Conservation (phyloP, 2,113 vertebrate genomes). For the Ginglymostoma cirratum region DNA sequence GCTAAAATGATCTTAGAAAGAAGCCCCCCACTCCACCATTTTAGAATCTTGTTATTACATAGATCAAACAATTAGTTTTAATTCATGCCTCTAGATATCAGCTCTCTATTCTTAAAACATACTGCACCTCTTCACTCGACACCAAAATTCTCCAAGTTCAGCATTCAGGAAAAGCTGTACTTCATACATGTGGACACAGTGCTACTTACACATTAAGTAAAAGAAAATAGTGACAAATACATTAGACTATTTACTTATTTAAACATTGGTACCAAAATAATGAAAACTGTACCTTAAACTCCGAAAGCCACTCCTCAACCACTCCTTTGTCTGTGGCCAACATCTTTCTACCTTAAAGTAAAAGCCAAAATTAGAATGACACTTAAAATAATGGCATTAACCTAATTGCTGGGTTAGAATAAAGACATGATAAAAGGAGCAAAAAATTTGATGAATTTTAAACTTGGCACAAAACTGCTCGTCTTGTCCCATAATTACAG, state of each 20-base stretch:
- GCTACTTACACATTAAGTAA: neutral
- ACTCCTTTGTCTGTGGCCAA: conserved; percentile 87
- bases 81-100: too few relatives aligned
- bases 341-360: conserved; percentile 63
- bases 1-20: too few relatives aligned
- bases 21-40: too few relatives aligned
- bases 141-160: neutral
- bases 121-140: too few relatives aligned
- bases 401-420: too few relatives aligned
- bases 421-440: too few relatives aligned
- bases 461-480: too few relatives aligned
- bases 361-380: neutral
- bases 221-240: neutral
- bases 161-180: neutral
- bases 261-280: neutral
- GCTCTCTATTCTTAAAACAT: too few relatives aligned
- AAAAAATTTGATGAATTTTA: too few relatives aligned
- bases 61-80: too few relatives aligned
- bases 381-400: neutral
- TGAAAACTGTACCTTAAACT: conserved; percentile 77
- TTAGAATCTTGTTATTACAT: too few relatives aligned
- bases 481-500: too few relatives aligned
- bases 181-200: neutral
- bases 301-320: conserved; percentile 97
- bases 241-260: neutral